These are phyloP conservation scores for Tenualosa ilisha DNA, from an alignment of 2,797 vertebrate species.

Conservation along the genomic window DNA sequence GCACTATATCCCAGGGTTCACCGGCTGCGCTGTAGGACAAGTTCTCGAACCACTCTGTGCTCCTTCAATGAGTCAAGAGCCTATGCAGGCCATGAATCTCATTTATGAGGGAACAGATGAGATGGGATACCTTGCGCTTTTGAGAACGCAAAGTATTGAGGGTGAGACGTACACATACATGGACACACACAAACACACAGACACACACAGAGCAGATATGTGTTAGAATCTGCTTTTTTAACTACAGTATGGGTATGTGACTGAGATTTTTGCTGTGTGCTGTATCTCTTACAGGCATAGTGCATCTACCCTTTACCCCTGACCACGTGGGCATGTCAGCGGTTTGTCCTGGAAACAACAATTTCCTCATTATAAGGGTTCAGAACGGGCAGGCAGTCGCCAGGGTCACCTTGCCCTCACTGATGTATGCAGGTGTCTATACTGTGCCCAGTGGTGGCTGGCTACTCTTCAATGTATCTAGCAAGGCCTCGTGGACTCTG, in stretches of 20 bases:
- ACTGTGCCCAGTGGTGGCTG: neutral
- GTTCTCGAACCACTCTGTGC: conserved; percentile 32
- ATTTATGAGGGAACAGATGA: neutral
- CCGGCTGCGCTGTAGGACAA: conserved; percentile 16
- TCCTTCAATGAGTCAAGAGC: neutral
- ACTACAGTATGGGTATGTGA: neutral
- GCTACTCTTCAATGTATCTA: conserved; percentile 25
- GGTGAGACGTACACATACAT: neutral
- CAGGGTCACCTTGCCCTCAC: conserved; percentile 25
- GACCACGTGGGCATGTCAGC: conserved; percentile 32
- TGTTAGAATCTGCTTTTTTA: too few relatives aligned
- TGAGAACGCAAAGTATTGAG: too few relatives aligned
- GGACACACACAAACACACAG: neutral
- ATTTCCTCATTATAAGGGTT: conserved; percentile 30
- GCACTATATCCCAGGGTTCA: neutral
- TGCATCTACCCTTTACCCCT: neutral
- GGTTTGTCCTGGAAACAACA: conserved; percentile 34
- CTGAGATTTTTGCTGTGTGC: neutral
- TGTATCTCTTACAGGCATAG: too few relatives aligned
- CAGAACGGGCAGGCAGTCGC: neutral
- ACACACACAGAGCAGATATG: neutral
- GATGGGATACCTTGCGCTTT: too few relatives aligned
- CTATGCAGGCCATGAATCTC: conserved; percentile 24
- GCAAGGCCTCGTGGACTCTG: conserved; percentile 19
- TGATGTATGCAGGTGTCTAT: neutral